Base-by-base conservation (phyloP, 1,140 invertebrate species). In the Listronotus bonariensis region DNA sequence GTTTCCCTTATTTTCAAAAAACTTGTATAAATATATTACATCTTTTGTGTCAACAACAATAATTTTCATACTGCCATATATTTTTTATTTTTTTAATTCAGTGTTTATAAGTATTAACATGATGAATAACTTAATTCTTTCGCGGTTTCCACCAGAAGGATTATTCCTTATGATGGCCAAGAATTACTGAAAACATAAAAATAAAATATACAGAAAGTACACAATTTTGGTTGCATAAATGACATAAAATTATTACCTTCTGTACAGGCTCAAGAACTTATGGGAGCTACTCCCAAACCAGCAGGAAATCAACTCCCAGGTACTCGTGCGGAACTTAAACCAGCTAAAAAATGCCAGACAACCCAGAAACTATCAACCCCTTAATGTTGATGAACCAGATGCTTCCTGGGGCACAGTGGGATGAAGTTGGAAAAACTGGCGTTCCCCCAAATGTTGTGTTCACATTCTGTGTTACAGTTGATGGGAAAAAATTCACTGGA, bases 321-420 rank as follows among this genome's bases (percentile, higher is more conserved):
- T 7, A 8, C 20, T 46, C 48, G 45, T n/a, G 10, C 17, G 6
- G 53, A 68, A 14, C 49, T 70, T 5, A 76, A 68, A 53, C 74
- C 73, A 4, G 69, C 74, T 0, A 76, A 72, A 74, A 72, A 45
- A 60, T 77, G 67, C 75, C 75, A 0, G 71, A 71, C 11, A 76
- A 74, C 62, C 68, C 75, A 18, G 68, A 68, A 41, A 54, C 52
- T 5, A 70, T 77, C 48, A 76, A 77, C 65, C 75, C 75, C 7
- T 42, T 76, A 36, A 76, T 76, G 75, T 48, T 77, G n/a, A 61
- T 77, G 34, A 73, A 77, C 55, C 75, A 77, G 48, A 76, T 77
- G 74, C 49, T 69, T 9, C 75, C 75, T 3, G 20, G 65, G 31
- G 72, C 70, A 0, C 56, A 72, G 31, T 76, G 72, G 60, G 72